Evolutionary conservation across 2,113 vertebrate genomes (phyloP).

Genomic region (Illadopsis cleaveri): DNA sequence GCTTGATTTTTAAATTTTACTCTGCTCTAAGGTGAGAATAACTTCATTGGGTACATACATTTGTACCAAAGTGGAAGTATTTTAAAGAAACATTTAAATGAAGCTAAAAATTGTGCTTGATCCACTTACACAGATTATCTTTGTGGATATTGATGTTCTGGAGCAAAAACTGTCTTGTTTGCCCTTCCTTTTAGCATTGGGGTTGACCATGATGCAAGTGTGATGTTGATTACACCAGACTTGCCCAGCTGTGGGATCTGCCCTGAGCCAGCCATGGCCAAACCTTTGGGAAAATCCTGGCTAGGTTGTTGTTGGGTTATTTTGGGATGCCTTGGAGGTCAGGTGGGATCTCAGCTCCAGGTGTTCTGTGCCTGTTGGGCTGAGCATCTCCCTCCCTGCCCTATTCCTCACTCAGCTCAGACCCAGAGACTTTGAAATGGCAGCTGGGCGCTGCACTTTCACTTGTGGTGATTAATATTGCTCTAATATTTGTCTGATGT

Average conservation of each 20-base stretch:
- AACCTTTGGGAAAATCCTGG: not conserved
- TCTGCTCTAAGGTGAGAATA: not conserved
- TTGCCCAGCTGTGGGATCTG: not conserved
- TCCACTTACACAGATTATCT: not conserved
- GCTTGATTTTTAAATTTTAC: not conserved
- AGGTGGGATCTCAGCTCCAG: rapidly evolving
- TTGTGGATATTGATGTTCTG: not conserved
- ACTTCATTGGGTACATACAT: not conserved
- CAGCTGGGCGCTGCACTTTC: not conserved
- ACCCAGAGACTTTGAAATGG: not conserved
- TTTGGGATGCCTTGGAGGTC: not conserved
- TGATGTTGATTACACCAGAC: not conserved
- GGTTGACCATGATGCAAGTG: rapidly evolving
- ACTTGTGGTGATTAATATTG: slow-evolving; percentile 1
- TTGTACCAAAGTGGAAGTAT: not conserved
- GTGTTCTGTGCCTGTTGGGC: rapidly evolving
- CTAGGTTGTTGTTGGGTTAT: rapidly evolving
- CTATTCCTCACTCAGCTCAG: not conserved
- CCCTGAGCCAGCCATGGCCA: not conserved
- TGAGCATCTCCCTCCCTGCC: not conserved
- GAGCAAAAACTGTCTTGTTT: rapidly evolving
- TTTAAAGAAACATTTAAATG: not conserved
- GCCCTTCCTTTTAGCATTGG: not conserved
- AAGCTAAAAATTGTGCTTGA: not conserved
- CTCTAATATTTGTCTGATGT: slow-evolving; percentile 22